Evolutionary conservation across 2,113 vertebrate species (phyloP), one percentile per base, ranked within the genome.

Genomic region (Neomonachus schauinslandi): DNA sequence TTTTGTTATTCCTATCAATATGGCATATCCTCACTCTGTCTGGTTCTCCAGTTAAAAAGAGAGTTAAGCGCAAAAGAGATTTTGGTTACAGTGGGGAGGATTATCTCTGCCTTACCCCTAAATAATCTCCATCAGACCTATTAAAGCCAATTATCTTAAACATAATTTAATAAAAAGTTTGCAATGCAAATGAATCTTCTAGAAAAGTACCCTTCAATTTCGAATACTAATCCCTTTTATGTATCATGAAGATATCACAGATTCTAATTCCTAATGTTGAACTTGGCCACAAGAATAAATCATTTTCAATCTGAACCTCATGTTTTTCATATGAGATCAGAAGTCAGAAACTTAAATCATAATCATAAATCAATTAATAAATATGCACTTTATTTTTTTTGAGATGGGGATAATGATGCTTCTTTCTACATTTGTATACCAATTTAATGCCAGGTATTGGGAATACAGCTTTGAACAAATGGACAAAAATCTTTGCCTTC

Each of bases 401-500:
- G 8, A 76, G 69, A 26, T 86, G 31, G 7, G 11, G 3, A 42
- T 77, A 69, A 63, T 57, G 13, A 87, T 51, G 65, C 74, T 36
- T 83, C 49, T 33, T 42, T 22, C 42, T 87, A 39, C 28, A 12
- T 76, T 83, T 88, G 53, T 83, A 6, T 4, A 79, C 71, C 42
- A 55, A 39, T 21, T 74, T 95, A 89, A 59, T 79, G 13, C 28
- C 9, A 89, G 28, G 10, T 79, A 69, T 46, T 89, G 7, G 24
- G 15, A 3, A 51, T 94, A 55, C 13, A 89, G 19, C 11, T 89
- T 80, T 91, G 16, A 59, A 89, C 21, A 94, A 94, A 61, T 46
- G 71, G 53, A 65, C 74, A 83, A 87, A 91, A 94, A 57, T 55
- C 4, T 61, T 92, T 97, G 33, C 59, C 69, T 92, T 76, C 4